Conservation (phyloP, 92 coral and sea anemone genomes). For the Anthopleura xanthogrammica region DNA sequence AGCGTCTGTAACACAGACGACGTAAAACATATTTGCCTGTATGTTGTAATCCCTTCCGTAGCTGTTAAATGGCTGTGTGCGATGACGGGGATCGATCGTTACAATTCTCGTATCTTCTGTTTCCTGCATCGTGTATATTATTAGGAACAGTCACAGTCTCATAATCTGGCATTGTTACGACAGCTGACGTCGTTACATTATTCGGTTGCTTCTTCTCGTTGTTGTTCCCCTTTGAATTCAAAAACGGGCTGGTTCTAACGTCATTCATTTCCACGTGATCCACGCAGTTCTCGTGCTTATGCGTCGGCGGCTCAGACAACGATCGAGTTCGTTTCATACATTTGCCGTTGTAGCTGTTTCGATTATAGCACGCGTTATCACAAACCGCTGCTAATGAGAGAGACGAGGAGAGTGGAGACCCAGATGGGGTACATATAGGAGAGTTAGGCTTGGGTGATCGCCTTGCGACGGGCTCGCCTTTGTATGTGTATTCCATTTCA, state of each 20-base stretch:
- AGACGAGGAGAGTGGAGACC: slow-evolving; percentile 92
- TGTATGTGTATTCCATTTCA: slow-evolving; percentile 94
- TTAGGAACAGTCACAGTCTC: slow-evolving; percentile 90
- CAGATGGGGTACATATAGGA: slow-evolving; percentile 96
- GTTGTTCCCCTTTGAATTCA: slow-evolving; percentile 54
- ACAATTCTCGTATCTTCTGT: slow-evolving; percentile 74
- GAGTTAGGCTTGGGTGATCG: slow-evolving; percentile 69
- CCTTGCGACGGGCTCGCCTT: slow-evolving; percentile 77
- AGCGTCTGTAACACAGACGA: not conserved
- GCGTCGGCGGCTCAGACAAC: slow-evolving; percentile 82
- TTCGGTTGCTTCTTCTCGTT: slow-evolving; percentile 60
- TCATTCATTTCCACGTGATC: slow-evolving; percentile 87
- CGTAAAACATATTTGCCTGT: not conserved
- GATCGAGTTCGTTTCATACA: slow-evolving; percentile 90
- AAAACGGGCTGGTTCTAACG: slow-evolving; percentile 50
- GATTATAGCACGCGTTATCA: slow-evolving; percentile 81
- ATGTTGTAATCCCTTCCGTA: not conserved
- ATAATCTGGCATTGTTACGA: slow-evolving; percentile 85
- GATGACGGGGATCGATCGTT: slow-evolving; percentile 69
- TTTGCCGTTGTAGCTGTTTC: slow-evolving; percentile 81
- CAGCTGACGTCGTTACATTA: slow-evolving; percentile 81
- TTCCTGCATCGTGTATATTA: slow-evolving; percentile 67
- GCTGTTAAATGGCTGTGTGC: slow-evolving; percentile 59
- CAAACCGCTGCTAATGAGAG: slow-evolving; percentile 86
- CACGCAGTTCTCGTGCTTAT: slow-evolving; percentile 81